phyloP scores from a whole-genome alignment of 1,140 invertebrate species.

The Zaprionus nigranus region DNA sequence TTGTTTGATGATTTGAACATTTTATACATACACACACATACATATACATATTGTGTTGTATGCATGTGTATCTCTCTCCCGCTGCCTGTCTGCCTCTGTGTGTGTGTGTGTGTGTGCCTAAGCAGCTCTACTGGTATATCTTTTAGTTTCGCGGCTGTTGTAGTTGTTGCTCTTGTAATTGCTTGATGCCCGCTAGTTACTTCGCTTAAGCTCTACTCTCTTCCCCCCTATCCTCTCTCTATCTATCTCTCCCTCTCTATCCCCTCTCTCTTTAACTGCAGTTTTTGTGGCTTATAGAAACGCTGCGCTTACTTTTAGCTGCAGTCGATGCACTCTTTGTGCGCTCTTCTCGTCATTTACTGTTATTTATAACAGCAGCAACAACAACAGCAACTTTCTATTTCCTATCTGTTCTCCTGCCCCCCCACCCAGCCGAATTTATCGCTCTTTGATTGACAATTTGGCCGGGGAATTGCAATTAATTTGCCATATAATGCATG shows the following conservation, averaged over 20 bases:
- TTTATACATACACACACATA: constrained; percentile 70
- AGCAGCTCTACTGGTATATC: constrained; percentile 58
- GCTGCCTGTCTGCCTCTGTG: constrained; percentile 24
- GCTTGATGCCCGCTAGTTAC: constrained; percentile 60
- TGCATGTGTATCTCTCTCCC: constrained; percentile 29
- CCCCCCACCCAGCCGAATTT: constrained; percentile 49
- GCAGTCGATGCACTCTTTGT: constrained; percentile 35
- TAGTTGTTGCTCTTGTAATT: constrained; percentile 64
- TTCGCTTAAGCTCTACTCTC: constrained; percentile 44
- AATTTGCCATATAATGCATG: constrained; percentile 81
- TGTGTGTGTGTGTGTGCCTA: constrained; percentile 8
- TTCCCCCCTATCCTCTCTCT: background rate
- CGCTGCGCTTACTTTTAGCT: constrained; percentile 36
- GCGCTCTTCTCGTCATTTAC: constrained; percentile 16
- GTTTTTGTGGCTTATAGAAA: constrained; percentile 37
- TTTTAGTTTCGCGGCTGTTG: constrained; percentile 37
- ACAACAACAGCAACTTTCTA: constrained; percentile 23
- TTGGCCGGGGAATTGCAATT: constrained; percentile 64
- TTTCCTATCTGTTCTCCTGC: constrained; percentile 29
- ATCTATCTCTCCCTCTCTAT: background rate
- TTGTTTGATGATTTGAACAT: constrained; percentile 85
- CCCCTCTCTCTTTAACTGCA: background rate
- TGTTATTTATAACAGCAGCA: constrained; percentile 31
- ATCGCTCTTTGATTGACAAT: constrained; percentile 80
- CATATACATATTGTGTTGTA: constrained; percentile 36